Evolutionary conservation across 2,888 invertebrate species (phyloP), one percentile per base, ranked within the genome.

Genomic region (Calameuta idolon): DNA sequence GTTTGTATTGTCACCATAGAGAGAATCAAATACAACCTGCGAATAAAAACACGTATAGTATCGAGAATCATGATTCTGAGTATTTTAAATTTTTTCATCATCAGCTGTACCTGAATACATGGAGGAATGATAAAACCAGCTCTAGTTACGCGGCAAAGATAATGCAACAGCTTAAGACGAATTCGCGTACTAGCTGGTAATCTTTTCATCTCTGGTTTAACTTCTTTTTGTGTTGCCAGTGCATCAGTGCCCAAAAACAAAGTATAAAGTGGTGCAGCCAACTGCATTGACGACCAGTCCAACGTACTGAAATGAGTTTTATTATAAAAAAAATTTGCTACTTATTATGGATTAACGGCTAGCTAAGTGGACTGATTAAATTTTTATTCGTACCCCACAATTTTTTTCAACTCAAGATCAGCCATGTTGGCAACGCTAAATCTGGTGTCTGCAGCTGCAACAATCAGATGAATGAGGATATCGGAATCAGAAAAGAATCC

Each of bases 341-440:
- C n/a, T 74, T 75, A 75, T 40, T 68, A 31, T 69, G 31, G n/a
- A 37, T 75, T 77, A 40, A 34, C 35, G 9, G 75, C 23, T 23
- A 55, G 55, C 9, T 55, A 40, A 40, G 55, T 55, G 23, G 2
- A 33, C 31, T 34, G 74, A 79, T 30, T 15, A 75, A 37, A 74
- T n/a, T 30, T 15, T 77, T 69, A 40, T 75, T 79, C 87, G 84
- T 92, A 95, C 95, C 94, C 94, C 82, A 94, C 94, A 73, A 95
- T 94, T 91, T 96, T 96, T 87, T 96, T 97, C 12, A 98, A 92
- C 85, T 97, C 97, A 82, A 95, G 94, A 88, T 98, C 97, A 1
- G 97, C 98, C 78, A 96, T 94, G 89, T 97, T 97, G 76, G 97
- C 97, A 73, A 98, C 97, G 91, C 95, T 96, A 90, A 96, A 98